phyloP scores from a whole-genome alignment of 2,113 vertebrate species.

The Phrynocephalus versicolor region DNA sequence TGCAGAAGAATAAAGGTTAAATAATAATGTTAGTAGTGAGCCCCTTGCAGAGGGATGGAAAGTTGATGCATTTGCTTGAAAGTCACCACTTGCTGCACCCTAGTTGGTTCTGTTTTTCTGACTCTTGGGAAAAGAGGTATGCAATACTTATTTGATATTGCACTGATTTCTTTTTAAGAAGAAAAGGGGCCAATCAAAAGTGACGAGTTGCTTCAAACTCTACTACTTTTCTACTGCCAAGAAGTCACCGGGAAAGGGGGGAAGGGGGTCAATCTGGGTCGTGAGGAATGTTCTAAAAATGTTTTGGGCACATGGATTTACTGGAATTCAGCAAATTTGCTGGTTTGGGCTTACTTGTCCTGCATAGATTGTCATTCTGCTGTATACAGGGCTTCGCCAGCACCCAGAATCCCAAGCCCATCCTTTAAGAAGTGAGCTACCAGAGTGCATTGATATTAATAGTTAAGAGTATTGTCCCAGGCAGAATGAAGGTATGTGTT shows the following conservation, averaged over 20 bases:
- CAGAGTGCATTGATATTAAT: not conserved
- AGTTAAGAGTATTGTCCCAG: not conserved
- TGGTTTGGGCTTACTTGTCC: not conserved
- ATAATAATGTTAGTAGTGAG: not conserved
- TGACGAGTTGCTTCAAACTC: not conserved
- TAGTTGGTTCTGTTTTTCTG: not conserved
- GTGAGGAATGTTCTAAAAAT: not conserved
- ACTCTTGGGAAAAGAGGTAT: too few species aligned
- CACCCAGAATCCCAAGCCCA: not conserved
- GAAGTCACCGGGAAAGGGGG: not conserved
- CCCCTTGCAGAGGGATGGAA: too few species aligned
- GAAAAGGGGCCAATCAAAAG: conserved; percentile 19
- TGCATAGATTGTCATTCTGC: not conserved
- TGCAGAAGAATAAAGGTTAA: not conserved
- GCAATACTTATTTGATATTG: not conserved
- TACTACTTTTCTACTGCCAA: not conserved
- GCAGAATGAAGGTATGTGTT: not conserved
- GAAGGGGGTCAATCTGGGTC: not conserved
- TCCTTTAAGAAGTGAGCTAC: not conserved
- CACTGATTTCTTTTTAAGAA: conserved; percentile 13
- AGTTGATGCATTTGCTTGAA: not conserved
- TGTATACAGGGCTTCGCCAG: not conserved
- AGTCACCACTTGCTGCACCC: not conserved
- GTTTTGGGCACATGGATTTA: not conserved
- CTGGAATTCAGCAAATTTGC: not conserved